Conservation (phyloP, 2,113 vertebrate genomes). For the Hucho hucho region DNA sequence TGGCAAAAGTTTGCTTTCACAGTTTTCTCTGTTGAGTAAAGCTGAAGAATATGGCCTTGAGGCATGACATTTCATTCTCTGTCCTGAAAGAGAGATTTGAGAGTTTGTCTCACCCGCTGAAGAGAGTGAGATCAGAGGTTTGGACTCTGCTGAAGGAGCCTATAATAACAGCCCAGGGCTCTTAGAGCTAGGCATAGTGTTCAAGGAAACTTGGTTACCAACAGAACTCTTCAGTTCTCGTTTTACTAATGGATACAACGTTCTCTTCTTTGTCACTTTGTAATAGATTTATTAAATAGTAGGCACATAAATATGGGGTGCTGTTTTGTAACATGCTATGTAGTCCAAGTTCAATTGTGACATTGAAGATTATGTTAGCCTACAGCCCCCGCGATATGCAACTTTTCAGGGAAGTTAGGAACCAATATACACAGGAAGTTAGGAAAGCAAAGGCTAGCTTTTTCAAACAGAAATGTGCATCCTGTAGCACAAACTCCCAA, state of each 20-base stretch:
- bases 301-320: neutral
- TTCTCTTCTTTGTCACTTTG: neutral
- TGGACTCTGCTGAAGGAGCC: constrained; percentile 42
- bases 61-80: neutral
- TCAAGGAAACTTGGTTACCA: neutral
- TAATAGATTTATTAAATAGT: neutral
- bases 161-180: constrained; percentile 44
- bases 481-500: no score
- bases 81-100: neutral
- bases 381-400: no score
- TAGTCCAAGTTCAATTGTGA: no score
- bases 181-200: neutral
- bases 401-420: no score
- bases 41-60: neutral
- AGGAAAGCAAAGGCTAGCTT: no score
- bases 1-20: neutral
- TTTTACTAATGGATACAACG: neutral
- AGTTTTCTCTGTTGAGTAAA: neutral
- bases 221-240: neutral
- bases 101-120: neutral
- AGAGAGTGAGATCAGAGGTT: constrained; percentile 22
- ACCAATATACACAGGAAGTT: no score
- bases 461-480: no score
- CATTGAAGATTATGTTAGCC: neutral
- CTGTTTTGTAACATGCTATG: no score